Evolutionary conservation across 2,797 vertebrate species (phyloP), one percentile per base, ranked within the genome.

Genomic region (Linurgus olivaceus): DNA sequence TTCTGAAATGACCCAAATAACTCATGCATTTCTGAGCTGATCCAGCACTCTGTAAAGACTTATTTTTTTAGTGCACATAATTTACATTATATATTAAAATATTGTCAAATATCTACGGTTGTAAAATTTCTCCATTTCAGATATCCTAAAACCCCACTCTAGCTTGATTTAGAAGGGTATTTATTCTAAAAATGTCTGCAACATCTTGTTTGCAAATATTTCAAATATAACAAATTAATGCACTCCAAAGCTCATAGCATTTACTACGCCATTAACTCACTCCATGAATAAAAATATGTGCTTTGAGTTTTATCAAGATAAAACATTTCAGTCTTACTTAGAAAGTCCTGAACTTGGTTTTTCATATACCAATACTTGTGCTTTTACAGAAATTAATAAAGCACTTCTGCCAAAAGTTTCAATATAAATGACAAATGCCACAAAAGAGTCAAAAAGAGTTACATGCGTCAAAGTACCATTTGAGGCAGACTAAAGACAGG

Each of bases 171-270:
- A 84, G 78, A 75, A 86, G 79, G 38, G 52, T 44, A 75, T 58
- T 68, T 81, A 33, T 72, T 84, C 50, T 80, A 75, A 88, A 92
- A 92, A 66, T 4, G 18, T 33, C 63, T 51, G 7, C 70, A 75
- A 58, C 51, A 44, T 18, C 28, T 51, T 54, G 44, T 90, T 72
- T 93, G 58, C 70, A 92, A 95, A 95, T 71, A 93, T 86, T 88
- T 92, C 50, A 90, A 86, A 92, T 9, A 15, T 50, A 89, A 84
- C 38, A 92, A 92, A 88, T 90, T 81, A 78, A 92, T 40, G 70
- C 35, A 81, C 42, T 80, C 45, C 48, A 68, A 78, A 94, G 65
- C 47, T 75, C 62, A 72, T 15, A 75, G 79, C 80, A 84, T 70
- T 95, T 86, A 58, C 42, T 72, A 48, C 44, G 38, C 80, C 83